phyloP scores from a whole-genome alignment of 2,888 invertebrate species.

The Anthoptus insignis region DNA sequence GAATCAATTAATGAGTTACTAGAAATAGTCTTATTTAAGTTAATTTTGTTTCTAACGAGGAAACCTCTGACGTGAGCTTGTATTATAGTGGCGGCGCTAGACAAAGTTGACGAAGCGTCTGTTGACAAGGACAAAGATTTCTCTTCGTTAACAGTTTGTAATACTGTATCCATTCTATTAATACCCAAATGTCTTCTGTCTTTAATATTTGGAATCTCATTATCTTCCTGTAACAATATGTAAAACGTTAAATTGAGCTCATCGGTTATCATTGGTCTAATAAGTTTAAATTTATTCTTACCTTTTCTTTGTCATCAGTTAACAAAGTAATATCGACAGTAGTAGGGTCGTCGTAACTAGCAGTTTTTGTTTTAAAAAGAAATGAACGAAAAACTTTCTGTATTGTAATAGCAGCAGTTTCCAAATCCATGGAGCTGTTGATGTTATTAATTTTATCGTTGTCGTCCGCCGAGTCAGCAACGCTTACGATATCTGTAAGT shows the following conservation, averaged over 20 bases:
- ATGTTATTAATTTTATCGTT: slow-evolving; percentile 26
- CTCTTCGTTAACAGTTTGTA: slow-evolving; percentile 85
- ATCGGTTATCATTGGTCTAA: no score
- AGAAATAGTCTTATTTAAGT: slow-evolving; percentile 73
- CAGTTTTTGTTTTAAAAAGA: slow-evolving; percentile 77
- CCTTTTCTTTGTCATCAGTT: slow-evolving; percentile 48
- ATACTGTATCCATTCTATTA: slow-evolving; percentile 77
- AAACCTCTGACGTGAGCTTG: slow-evolving; percentile 91
- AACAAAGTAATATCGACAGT: slow-evolving; percentile 61
- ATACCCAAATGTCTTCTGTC: slow-evolving; percentile 73
- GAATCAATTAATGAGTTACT: slow-evolving; percentile 72
- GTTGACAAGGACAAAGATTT: slow-evolving; percentile 81
- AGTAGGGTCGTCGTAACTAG: slow-evolving; percentile 71
- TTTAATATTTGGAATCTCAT: slow-evolving; percentile 55
- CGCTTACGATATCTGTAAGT: slow-evolving; percentile 10
- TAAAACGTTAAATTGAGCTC: slow-evolving; percentile 18
- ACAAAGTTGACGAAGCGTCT: slow-evolving; percentile 81
- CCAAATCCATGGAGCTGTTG: slow-evolving; percentile 69
- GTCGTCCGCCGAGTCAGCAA: slow-evolving; percentile 9
- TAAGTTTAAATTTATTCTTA: slow-evolving; percentile 24
- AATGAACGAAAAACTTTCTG: slow-evolving; percentile 86
- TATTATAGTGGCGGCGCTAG: slow-evolving; percentile 88
- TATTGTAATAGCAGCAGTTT: slow-evolving; percentile 85
- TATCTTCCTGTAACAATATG: slow-evolving; percentile 64
- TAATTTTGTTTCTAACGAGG: slow-evolving; percentile 86